Conservation (phyloP, 2,113 vertebrate genomes). For the Dipodomys ordii region DNA sequence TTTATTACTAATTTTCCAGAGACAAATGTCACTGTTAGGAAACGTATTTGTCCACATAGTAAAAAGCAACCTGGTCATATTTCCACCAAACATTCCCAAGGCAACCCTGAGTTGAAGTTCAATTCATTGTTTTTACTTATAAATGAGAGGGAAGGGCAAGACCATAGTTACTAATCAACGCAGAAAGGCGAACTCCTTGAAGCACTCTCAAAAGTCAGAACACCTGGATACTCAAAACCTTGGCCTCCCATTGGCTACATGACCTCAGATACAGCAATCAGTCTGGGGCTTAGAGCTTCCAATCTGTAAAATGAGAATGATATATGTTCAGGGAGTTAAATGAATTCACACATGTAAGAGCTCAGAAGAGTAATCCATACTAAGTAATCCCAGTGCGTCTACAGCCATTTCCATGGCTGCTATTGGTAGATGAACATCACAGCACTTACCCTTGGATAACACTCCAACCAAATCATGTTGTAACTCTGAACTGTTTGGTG, state of each 20-base stretch:
- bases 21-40: background rate
- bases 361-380: background rate
- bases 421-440: background rate
- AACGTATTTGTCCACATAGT: background rate
- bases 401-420: background rate
- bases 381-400: background rate
- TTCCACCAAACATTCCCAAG: background rate
- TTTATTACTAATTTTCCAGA: constrained; percentile 11
- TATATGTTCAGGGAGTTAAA: background rate
- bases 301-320: background rate
- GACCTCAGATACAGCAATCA: background rate
- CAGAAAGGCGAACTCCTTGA: background rate
- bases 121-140: constrained; percentile 14
- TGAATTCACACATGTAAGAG: background rate
- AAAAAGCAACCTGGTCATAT: background rate
- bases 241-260: background rate
- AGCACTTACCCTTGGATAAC: background rate
- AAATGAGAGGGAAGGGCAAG: background rate
- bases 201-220: background rate
- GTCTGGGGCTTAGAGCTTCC: background rate
- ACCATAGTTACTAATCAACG: background rate
- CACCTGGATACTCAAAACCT: background rate
- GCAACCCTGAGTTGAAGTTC: background rate
- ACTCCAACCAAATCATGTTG: background rate
- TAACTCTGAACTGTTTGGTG: background rate